Percentiles rank a stretch among this genome's conserved stretches.
Evolutionary conservation across 2,888 invertebrate genomes (phyloP).

Genomic region (Eurytoma adleriae): DNA sequence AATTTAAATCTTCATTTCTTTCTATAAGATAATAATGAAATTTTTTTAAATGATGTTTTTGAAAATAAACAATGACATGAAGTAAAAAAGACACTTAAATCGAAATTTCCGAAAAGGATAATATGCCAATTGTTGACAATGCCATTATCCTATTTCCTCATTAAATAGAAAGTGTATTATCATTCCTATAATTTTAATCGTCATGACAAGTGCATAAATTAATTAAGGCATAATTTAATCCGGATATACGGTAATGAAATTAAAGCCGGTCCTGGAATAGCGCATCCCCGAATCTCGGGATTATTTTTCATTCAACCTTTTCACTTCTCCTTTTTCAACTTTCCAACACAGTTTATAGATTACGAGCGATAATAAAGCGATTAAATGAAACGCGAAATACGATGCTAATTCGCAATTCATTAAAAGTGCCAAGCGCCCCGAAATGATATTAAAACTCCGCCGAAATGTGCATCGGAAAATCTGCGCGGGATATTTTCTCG

Average conservation of each 20-base stretch:
- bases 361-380: constrained; percentile 34
- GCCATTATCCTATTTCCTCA: background rate
- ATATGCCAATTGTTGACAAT: background rate
- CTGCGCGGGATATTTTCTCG: background rate
- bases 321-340: background rate
- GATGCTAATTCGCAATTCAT: constrained; percentile 52
- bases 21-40: too few species aligned
- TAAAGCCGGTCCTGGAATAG: too few species aligned
- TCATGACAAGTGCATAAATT: constrained; percentile 32
- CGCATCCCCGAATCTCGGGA: background rate
- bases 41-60: too few species aligned
- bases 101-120: too few species aligned
- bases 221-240: constrained; percentile 45
- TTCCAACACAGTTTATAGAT: constrained; percentile 29
- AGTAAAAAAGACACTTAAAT: too few species aligned
- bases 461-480: constrained; percentile 10
- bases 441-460: constrained; percentile 37
- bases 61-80: too few species aligned
- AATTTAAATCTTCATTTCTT: too few species aligned
- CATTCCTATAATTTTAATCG: constrained; percentile 27
- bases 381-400: constrained; percentile 35
- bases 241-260: constrained; percentile 8
- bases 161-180: background rate
- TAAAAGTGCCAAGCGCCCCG: constrained; percentile 17
- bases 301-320: constrained; percentile 49